Evolutionary conservation across 2,113 vertebrate genomes (phyloP).

Genomic region (Gracilinanus agilis): DNA sequence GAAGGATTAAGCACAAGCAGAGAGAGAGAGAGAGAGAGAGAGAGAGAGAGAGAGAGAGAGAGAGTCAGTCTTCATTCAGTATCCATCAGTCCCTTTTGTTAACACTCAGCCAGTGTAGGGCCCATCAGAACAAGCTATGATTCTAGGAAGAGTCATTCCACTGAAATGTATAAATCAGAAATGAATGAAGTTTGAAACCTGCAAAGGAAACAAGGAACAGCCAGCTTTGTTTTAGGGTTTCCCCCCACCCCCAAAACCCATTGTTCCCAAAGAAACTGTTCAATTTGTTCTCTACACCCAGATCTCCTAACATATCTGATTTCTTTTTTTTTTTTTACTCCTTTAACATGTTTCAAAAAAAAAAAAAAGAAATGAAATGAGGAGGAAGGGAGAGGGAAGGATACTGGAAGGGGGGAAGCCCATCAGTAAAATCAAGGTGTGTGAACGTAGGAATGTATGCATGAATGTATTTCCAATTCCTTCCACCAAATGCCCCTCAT

Average conservation of each 20-base stretch:
- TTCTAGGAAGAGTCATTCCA: neutral
- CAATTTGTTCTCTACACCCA: slow-evolving; percentile 29
- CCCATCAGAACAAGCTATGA: slow-evolving; percentile 11
- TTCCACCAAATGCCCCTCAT: slow-evolving; percentile 37
- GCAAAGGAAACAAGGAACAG: neutral
- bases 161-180: slow-evolving; percentile 20
- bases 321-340: neutral
- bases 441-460: neutral
- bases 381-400: neutral
- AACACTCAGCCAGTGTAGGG: neutral
- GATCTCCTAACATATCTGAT: slow-evolving; percentile 40
- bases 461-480: neutral
- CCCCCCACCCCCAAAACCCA: neutral
- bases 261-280: neutral
- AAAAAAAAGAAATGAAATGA: neutral
- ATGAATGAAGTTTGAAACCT: slow-evolving; percentile 1
- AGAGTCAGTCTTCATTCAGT: slow-evolving; percentile 36
- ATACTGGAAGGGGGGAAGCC: slow-evolving; percentile 26
- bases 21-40: too few relatives aligned
- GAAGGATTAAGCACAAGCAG: slow-evolving; percentile 28
- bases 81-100: slow-evolving; percentile 41
- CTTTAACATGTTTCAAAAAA: neutral
- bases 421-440: neutral
- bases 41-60: too few relatives aligned
- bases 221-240: neutral